phyloP scores from a whole-genome alignment of 2,797 vertebrate genomes.

The Denticeps clupeoides region DNA sequence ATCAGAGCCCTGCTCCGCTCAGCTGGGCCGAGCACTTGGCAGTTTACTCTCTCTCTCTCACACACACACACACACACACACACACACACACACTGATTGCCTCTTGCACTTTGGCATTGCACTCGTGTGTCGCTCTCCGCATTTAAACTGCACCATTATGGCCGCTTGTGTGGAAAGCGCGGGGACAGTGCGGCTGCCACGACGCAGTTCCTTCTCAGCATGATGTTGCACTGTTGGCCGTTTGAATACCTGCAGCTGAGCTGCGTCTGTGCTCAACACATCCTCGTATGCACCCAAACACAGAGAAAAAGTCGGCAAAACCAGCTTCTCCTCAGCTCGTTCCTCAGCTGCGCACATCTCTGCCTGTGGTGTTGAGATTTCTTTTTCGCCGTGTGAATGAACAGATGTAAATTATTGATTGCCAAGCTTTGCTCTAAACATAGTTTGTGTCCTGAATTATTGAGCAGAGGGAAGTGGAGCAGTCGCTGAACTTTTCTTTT shows the following conservation, averaged over 20 bases:
- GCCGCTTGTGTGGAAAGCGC: no score
- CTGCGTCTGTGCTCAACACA: no score
- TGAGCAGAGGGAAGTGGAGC: constrained; percentile 41
- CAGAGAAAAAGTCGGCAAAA: no score
- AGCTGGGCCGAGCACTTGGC: constrained; percentile 3
- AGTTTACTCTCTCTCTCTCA: background rate
- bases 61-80: background rate
- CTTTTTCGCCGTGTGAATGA: constrained; percentile 32
- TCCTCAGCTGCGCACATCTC: background rate
- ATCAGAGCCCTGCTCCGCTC: constrained; percentile 5
- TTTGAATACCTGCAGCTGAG: no score
- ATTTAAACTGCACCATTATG: no score
- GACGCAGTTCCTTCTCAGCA: background rate
- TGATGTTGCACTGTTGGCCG: background rate
- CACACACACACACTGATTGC: background rate
- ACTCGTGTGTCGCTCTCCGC: no score
- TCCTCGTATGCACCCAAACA: no score
- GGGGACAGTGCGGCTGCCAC: no score
- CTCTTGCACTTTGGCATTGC: no score
- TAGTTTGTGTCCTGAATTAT: constrained; percentile 52
- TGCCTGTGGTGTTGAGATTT: constrained; percentile 18
- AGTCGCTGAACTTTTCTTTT: no score
- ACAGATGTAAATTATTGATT: constrained; percentile 50
- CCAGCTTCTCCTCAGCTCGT: no score
- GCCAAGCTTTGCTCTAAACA: constrained; percentile 35